These are phyloP conservation scores for Fragum sueziense DNA, from an alignment of 2,888 invertebrate genomes.

Conservation along the genomic window DNA sequence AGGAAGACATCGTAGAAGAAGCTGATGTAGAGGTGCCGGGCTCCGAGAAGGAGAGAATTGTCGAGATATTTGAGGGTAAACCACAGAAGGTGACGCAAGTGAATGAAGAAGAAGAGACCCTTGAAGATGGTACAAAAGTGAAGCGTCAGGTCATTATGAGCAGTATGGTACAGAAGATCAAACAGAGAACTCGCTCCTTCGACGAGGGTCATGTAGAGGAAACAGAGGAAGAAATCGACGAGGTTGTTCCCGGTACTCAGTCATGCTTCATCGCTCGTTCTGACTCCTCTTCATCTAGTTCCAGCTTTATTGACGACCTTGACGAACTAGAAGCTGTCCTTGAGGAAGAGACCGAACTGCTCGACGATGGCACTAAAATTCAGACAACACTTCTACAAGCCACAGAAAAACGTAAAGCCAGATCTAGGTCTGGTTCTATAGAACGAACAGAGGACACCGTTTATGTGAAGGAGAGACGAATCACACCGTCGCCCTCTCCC, in stretches of 20 bases:
- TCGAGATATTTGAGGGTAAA: conserved; percentile 70
- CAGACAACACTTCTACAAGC: conserved; percentile 62
- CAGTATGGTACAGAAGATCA: conserved; percentile 75
- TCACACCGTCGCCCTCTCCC: conserved; percentile 53
- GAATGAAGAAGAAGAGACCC: conserved; percentile 71
- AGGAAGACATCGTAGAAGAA: conserved; percentile 68
- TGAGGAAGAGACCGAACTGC: conserved; percentile 61
- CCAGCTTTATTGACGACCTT: conserved; percentile 62
- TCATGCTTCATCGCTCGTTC: conserved; percentile 68
- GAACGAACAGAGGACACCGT: conserved; percentile 51
- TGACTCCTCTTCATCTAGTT: conserved; percentile 49
- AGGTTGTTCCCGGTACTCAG: conserved; percentile 76
- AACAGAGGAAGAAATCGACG: conserved; percentile 74
- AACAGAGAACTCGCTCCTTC: conserved; percentile 71
- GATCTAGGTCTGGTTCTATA: conserved; percentile 67
- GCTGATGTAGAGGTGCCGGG: conserved; percentile 66
- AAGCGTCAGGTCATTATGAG: conserved; percentile 73
- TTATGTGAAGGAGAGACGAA: conserved; percentile 42
- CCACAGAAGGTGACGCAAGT: conserved; percentile 65
- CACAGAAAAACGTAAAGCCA: conserved; percentile 58
- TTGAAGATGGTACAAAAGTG: conserved; percentile 76
- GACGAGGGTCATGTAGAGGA: conserved; percentile 65
- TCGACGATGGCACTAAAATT: conserved; percentile 66
- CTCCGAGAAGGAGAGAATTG: conserved; percentile 42
- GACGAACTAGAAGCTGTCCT: conserved; percentile 61